Conservation (phyloP, 2,113 vertebrate species). For the Butorides virescens region DNA sequence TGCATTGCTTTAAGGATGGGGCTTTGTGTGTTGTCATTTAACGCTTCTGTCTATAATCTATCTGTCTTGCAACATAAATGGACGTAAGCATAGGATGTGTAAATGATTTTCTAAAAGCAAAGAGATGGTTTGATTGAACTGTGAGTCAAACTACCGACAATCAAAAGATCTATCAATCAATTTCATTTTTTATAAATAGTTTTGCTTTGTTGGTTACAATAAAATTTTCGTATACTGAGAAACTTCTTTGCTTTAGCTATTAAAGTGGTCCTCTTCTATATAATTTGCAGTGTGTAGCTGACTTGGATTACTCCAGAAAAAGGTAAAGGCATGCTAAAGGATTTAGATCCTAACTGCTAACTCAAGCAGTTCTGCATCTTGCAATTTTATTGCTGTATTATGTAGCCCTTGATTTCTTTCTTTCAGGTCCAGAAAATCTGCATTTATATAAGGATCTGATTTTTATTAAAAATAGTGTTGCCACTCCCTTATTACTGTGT, state of each 20-base stretch:
- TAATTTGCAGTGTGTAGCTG: background rate
- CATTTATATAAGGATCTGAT: background rate
- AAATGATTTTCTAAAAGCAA: background rate
- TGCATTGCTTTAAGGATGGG: background rate
- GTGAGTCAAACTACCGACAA: background rate
- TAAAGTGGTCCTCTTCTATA: background rate
- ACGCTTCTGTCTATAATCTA: background rate
- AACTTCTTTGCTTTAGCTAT: background rate
- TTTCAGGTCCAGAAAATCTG: background rate
- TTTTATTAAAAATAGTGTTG: background rate
- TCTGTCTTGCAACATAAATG: background rate
- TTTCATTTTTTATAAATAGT: background rate
- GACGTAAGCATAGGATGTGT: background rate
- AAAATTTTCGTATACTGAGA: background rate
- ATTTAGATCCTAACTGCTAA: background rate
- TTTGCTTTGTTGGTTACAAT: background rate
- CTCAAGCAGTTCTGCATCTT: background rate
- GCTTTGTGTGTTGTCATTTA: background rate
- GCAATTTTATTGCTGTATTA: background rate
- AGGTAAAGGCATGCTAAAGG: background rate
- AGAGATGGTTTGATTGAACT: background rate
- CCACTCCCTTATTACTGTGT: background rate
- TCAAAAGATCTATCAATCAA: background rate
- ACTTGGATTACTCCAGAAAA: background rate
- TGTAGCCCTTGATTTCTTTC: background rate